Conservation (phyloP, 2,113 vertebrate species). For the Leucoraja erinaceus region DNA sequence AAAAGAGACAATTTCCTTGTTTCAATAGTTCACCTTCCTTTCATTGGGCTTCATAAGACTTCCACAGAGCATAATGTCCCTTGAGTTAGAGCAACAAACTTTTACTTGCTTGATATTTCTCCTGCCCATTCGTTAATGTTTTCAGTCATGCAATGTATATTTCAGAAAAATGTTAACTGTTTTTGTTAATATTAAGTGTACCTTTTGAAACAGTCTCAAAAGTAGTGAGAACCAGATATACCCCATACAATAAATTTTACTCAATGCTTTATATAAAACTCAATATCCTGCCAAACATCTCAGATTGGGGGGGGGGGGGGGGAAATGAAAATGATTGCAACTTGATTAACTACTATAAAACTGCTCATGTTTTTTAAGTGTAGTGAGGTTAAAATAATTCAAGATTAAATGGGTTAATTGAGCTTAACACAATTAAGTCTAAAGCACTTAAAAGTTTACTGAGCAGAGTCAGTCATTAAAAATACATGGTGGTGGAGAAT, state of each 20-base stretch:
- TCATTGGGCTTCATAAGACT: not conserved
- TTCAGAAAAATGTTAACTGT: not conserved
- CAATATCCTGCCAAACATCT: not conserved
- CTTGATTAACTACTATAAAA: not conserved
- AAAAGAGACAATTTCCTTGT: not conserved
- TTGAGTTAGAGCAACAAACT: not conserved
- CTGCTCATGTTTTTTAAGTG: not conserved
- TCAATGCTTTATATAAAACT: not conserved
- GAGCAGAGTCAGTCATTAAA: not conserved
- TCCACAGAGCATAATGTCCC: not conserved
- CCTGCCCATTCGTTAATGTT: not conserved
- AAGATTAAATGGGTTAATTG: not conserved
- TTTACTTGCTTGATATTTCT: not conserved
- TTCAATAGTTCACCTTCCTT: not conserved
- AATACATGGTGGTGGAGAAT: slow-evolving; percentile 33
- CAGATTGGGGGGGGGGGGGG: not conserved
- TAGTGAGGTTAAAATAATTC: not conserved
- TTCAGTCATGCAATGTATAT: not conserved
- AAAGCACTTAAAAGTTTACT: not conserved
- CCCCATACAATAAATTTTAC: not conserved
- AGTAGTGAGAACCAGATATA: not conserved
- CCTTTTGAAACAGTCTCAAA: not conserved
- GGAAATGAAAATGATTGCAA: not conserved
- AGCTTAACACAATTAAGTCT: not conserved
- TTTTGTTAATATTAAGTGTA: not conserved